Evolutionary conservation across 2,888 invertebrate genomes (phyloP), one percentile per base, ranked within the genome.

Genomic region (Cataglyphis livida): DNA sequence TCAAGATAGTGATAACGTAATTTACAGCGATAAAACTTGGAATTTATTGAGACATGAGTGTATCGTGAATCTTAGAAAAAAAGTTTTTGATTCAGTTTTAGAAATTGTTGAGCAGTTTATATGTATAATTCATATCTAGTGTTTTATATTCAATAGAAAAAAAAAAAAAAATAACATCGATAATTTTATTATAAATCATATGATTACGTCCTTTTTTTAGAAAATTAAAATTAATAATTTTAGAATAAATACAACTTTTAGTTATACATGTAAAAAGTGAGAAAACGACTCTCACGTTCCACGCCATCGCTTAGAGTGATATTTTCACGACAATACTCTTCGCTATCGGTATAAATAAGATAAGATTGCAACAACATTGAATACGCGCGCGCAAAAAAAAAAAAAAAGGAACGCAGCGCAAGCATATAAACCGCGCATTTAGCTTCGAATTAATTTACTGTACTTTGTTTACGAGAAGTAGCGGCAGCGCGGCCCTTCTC

Each of bases 391-490:
- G 25, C 25, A 25, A 25, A 25, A 25, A 25, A 25, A 25, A 25
- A 25, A 25, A 25, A 25, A 35, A 54, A 6, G 44, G 21, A 54
- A 35, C 35, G 61, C 44, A 25, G 18, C 10, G n/a, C 51, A n/a
- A 70, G 48, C 51, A n/a, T 79, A 48, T 79, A 79, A 79, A 25
- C 44, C 59, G 59, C 25, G 25, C 64, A 79, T 79, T 79, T 59
- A 79, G 78, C 59, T 59, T 35, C 70, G 78, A 78, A 79, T 79
- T 79, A 79, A 79, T 79, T 79, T 59, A 79, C 71, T 79, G 61
- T 70, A 79, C 71, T 70, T 79, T 79, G 78, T 79, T 79, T 79
- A 70, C 71, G 78, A 79, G 78, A 79, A 25, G 44, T 71, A 71
- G 32, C 35, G 25, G 41, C 35, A 32, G 41, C 84, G 59, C 51